Conservation (phyloP, 2,113 vertebrate species). For the Ascaphus truei region DNA sequence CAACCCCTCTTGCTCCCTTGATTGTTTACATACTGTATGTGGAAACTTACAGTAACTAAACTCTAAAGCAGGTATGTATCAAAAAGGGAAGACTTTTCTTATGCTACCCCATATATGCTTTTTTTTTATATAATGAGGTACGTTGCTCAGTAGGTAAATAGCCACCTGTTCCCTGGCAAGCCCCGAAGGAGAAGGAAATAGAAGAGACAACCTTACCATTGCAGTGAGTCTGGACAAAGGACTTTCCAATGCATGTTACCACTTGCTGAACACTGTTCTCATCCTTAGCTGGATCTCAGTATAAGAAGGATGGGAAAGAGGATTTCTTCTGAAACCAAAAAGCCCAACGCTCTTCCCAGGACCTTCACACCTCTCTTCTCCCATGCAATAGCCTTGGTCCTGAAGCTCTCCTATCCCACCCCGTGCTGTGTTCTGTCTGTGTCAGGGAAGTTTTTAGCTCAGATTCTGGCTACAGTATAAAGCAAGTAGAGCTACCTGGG, state of each 20-base stretch:
- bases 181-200: not conserved
- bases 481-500: slow-evolving; percentile 2
- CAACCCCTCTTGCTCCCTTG: too few species aligned
- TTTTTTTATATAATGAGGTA: too few species aligned
- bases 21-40: too few species aligned
- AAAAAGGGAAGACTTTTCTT: too few species aligned
- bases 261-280: slow-evolving; percentile 1
- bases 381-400: not conserved
- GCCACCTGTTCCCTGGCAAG: too few species aligned
- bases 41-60: too few species aligned
- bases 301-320: not conserved
- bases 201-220: slow-evolving; percentile 40
- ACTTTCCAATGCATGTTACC: slow-evolving; percentile 39
- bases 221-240: slow-evolving; percentile 35
- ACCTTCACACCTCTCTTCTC: not conserved
- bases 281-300: not conserved
- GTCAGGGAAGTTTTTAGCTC: slow-evolving; percentile 1
- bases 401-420: not conserved
- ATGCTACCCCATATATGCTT: too few species aligned
- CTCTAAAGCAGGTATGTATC: too few species aligned
- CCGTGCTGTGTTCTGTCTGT: not conserved
- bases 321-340: not conserved
- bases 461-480: not conserved
- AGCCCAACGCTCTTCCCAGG: not conserved
- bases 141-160: too few species aligned